These are phyloP conservation scores for Pteronotus mesoamericanus DNA, from an alignment of 2,797 vertebrate genomes.

Conservation along the genomic window DNA sequence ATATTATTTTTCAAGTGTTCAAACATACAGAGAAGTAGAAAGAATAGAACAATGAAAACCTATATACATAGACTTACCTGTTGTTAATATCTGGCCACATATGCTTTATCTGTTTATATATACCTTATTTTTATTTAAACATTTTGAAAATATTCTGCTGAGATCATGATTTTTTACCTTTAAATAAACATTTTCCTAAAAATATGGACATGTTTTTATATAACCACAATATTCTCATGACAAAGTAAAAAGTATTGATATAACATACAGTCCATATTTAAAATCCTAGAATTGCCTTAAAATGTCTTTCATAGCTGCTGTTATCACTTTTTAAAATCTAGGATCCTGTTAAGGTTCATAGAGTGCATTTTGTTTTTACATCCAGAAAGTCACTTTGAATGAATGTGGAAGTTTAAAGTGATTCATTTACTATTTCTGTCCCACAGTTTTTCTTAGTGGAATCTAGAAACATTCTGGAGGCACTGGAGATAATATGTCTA, in stretches of 20 bases:
- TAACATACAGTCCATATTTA: not conserved
- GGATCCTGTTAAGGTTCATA: not conserved
- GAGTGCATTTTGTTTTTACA: not conserved
- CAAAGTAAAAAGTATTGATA: not conserved
- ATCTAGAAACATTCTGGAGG: not conserved
- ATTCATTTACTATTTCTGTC: not conserved
- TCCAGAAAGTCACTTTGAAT: conserved; percentile 1
- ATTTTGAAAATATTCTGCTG: not conserved
- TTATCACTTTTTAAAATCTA: not conserved
- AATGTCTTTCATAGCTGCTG: not conserved
- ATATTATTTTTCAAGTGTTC: conserved; percentile 22
- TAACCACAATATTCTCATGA: not conserved
- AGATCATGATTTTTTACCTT: not conserved
- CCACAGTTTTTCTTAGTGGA: not conserved
- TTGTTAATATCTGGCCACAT: not conserved
- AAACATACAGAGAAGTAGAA: not conserved
- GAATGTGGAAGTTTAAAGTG: not conserved
- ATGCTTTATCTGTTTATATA: not conserved
- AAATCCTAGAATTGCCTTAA: not conserved
- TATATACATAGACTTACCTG: not conserved
- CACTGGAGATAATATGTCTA: not conserved
- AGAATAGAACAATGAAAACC: not conserved
- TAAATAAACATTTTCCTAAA: conserved; percentile 33
- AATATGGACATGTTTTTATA: not conserved
- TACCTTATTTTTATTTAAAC: not conserved